Percentiles rank a stretch among this genome's conserved stretches.
Evolutionary conservation across 2,797 vertebrate species (phyloP).

Genomic region (Lutjanus campechanus): DNA sequence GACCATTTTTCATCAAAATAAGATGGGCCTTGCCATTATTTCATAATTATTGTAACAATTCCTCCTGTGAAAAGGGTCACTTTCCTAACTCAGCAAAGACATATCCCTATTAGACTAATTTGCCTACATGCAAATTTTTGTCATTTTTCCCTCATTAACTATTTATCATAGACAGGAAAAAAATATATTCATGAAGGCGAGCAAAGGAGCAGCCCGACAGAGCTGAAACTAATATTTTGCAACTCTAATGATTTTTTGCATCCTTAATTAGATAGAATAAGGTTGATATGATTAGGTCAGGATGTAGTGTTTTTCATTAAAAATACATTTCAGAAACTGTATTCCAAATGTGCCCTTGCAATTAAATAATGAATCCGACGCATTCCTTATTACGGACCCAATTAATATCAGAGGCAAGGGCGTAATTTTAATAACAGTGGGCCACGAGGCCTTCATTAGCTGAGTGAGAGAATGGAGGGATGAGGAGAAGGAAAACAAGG

Average conservation of each 20-base stretch:
- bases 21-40: conserved; percentile 88
- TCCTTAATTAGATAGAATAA: conserved; percentile 99
- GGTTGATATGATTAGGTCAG: conserved; percentile 99
- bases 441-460: conserved; percentile 95
- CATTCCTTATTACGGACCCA: conserved; percentile 97
- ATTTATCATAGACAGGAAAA: conserved; percentile 93
- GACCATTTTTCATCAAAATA: conserved; percentile 90
- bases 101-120: conserved; percentile 96
- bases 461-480: conserved; percentile 71
- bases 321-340: conserved; percentile 98
- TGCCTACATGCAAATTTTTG: conserved; percentile 98
- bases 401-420: conserved; percentile 96
- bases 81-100: conserved; percentile 93
- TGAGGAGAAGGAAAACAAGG: conserved; percentile 74
- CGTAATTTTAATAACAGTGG: conserved; percentile 97
- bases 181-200: conserved; percentile 94
- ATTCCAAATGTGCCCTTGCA: conserved; percentile 98
- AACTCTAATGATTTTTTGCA: conserved; percentile 99
- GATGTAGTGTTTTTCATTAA: conserved; percentile 99
- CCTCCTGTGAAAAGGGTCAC: conserved; percentile 92
- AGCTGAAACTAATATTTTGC: conserved; percentile 99
- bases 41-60: conserved; percentile 90
- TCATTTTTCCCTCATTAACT: conserved; percentile 98
- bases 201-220: conserved; percentile 91
- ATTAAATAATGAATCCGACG: conserved; percentile 98